A percentile compares a stretch with the other conserved stretches of the same genome.
Evolutionary conservation across 2,797 vertebrate genomes (phyloP).

Genomic region (Molothrus ater): DNA sequence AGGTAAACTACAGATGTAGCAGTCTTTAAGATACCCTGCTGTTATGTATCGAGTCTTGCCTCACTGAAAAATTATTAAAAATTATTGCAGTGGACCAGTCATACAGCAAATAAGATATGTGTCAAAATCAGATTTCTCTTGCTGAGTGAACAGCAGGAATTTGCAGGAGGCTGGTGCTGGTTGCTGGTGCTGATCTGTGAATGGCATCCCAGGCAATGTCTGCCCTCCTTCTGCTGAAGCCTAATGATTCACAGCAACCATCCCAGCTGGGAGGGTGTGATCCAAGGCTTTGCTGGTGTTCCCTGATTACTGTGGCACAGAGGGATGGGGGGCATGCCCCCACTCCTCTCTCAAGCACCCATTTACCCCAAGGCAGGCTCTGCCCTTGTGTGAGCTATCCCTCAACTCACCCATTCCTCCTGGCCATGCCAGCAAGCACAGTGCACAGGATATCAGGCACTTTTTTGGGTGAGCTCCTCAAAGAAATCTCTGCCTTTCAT

Average conservation of each 20-base stretch:
- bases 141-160: not conserved
- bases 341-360: not conserved
- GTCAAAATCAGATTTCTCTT: not conserved
- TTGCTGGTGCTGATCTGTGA: not conserved
- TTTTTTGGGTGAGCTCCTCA: not conserved
- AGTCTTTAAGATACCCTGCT: not conserved
- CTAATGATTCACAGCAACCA: not conserved
- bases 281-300: not conserved
- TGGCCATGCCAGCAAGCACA: not conserved
- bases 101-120: not conserved
- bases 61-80: not conserved
- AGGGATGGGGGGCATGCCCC: too few relatives aligned
- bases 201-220: not conserved
- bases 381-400: not conserved
- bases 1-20: not conserved
- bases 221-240: not conserved
- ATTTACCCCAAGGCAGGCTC: accelerated
- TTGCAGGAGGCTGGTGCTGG: not conserved
- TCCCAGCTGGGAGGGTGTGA: not conserved
- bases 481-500: not conserved
- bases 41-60: not conserved
- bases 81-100: not conserved
- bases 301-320: accelerated
- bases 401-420: not conserved
- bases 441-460: accelerated